These are phyloP conservation scores for Pluvianellus socialis DNA, from an alignment of 2,113 vertebrate species.

Conservation along the genomic window DNA sequence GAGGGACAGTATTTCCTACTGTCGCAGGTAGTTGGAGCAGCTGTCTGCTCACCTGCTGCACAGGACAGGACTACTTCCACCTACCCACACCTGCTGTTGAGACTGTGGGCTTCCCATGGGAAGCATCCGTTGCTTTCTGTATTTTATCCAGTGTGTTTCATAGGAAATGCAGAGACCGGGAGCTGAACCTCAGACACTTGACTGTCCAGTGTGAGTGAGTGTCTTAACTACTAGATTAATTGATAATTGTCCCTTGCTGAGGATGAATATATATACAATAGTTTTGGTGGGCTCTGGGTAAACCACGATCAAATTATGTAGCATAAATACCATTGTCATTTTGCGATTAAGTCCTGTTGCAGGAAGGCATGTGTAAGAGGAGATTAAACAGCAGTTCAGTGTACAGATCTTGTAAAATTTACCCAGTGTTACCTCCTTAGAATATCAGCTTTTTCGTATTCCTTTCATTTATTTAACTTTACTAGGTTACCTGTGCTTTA, in stretches of 20 bases:
- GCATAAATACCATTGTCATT: not conserved
- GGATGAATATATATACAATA: not conserved
- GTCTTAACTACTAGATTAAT: not conserved
- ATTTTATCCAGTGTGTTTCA: not conserved
- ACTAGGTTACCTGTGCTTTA: not conserved
- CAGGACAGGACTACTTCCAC: accelerated
- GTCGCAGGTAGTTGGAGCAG: accelerated
- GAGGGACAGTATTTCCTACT: accelerated
- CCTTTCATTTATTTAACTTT: not conserved
- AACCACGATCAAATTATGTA: accelerated
- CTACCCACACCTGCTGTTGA: not conserved
- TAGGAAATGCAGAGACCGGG: not conserved
- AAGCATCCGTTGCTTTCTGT: accelerated
- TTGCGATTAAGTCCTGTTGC: not conserved
- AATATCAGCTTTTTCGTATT: not conserved
- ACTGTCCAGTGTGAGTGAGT: accelerated
- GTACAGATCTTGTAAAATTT: not conserved
- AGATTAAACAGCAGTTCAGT: not conserved
- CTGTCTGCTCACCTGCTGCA: not conserved
- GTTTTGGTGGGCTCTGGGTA: not conserved
- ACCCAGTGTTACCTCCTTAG: not conserved
- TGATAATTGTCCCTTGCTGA: not conserved
- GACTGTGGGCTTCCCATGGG: not conserved
- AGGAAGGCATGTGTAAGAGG: not conserved
- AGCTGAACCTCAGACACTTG: not conserved